Conservation (phyloP, 1,140 invertebrate genomes). For the Drosophila repletoides region DNA sequence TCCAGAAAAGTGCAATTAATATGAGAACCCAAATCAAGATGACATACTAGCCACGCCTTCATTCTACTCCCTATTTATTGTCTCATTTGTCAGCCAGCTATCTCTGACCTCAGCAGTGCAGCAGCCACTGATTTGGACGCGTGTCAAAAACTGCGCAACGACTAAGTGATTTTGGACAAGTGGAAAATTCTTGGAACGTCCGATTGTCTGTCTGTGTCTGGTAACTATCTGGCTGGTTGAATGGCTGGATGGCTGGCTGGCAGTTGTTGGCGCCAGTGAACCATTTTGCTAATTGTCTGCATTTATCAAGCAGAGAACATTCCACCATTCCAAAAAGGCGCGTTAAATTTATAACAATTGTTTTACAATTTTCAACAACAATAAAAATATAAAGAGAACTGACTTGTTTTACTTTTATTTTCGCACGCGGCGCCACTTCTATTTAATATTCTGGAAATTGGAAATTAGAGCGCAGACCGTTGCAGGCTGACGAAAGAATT, state of each 20-base stretch:
- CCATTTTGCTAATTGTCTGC: slow-evolving; percentile 77
- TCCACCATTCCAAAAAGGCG: slow-evolving; percentile 43
- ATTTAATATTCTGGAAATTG: slow-evolving; percentile 55
- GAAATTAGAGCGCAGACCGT: slow-evolving; percentile 40
- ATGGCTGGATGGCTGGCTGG: too few relatives aligned
- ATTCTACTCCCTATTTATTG: background rate
- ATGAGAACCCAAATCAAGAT: background rate
- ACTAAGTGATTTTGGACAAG: slow-evolving; percentile 26
- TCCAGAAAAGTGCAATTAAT: slow-evolving; percentile 11
- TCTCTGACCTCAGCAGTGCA: background rate
- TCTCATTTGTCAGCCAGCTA: slow-evolving; percentile 3
- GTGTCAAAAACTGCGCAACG: slow-evolving; percentile 40
- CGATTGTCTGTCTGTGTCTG: slow-evolving; percentile 1
- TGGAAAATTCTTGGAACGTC: background rate
- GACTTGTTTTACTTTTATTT: slow-evolving; percentile 48
- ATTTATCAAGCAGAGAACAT: slow-evolving; percentile 69
- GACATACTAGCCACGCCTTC: background rate
- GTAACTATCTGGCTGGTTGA: too few relatives aligned
- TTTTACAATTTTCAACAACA: slow-evolving; percentile 61
- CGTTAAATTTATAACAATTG: slow-evolving; percentile 76
- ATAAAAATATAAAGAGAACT: background rate
- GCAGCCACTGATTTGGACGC: slow-evolving; percentile 32
- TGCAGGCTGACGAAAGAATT: slow-evolving; percentile 56
- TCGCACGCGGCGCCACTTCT: slow-evolving; percentile 49
- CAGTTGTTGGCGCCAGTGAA: slow-evolving; percentile 66